phyloP scores from a whole-genome alignment of 2,888 invertebrate genomes.

The Drosophila fulvimacula region DNA sequence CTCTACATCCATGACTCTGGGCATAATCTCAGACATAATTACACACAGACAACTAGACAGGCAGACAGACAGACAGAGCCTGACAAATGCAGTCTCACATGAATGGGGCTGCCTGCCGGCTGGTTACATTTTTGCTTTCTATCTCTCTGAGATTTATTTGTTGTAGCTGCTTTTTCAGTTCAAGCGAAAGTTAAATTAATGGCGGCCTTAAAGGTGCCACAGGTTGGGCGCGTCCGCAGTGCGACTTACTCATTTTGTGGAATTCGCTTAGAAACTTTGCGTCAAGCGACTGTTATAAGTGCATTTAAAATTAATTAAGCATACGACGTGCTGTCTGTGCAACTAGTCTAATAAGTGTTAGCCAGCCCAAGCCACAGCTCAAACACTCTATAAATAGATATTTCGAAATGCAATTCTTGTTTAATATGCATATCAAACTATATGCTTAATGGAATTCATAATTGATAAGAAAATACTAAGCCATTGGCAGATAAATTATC shows the following conservation, averaged over 20 bases:
- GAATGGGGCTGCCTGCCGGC: slow-evolving; percentile 50
- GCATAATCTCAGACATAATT: slow-evolving; percentile 80
- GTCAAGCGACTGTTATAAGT: slow-evolving; percentile 67
- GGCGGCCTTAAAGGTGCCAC: slow-evolving; percentile 56
- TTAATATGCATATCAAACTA: neutral
- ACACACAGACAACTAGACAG: slow-evolving; percentile 56
- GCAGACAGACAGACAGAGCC: slow-evolving; percentile 25
- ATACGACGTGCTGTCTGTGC: slow-evolving; percentile 53
- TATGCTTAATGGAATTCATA: neutral
- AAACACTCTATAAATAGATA: slow-evolving; percentile 2
- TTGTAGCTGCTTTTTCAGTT: slow-evolving; percentile 25
- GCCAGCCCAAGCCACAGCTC: neutral
- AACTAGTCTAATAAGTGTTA: neutral
- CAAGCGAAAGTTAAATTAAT: slow-evolving; percentile 57
- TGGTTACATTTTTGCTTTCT: slow-evolving; percentile 31
- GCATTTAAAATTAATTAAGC: slow-evolving; percentile 77
- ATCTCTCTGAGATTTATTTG: slow-evolving; percentile 34
- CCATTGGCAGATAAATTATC: neutral
- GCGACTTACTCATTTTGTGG: slow-evolving; percentile 36
- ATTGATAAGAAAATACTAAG: neutral
- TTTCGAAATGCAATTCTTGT: neutral
- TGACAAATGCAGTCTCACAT: slow-evolving; percentile 76
- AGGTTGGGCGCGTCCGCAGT: slow-evolving; percentile 4
- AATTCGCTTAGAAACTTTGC: slow-evolving; percentile 40
- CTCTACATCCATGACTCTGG: slow-evolving; percentile 62